A percentile compares a stretch with the other conserved stretches of the same genome.
These are phyloP conservation scores for Elaphurus davidianus DNA, from an alignment of 2,113 vertebrate species.

Conservation along the genomic window DNA sequence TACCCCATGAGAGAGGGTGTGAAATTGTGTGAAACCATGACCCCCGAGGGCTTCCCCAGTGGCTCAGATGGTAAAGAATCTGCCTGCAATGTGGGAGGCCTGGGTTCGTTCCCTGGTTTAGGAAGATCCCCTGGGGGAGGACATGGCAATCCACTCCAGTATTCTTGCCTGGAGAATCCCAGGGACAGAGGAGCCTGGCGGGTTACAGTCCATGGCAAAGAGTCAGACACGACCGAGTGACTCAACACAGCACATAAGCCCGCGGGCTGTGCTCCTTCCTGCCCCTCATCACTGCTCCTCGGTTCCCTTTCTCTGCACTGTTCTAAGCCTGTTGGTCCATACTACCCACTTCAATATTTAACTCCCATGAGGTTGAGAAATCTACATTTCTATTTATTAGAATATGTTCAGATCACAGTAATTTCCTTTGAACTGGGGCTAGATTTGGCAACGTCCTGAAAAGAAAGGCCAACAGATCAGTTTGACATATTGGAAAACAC, in stretches of 20 bases:
- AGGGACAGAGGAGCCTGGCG: background rate
- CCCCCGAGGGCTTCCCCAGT: background rate
- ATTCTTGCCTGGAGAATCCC: background rate
- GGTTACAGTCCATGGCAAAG: background rate
- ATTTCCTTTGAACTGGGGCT: background rate
- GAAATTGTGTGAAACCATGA: background rate
- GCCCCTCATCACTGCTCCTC: rapidly evolving
- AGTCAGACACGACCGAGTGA: background rate
- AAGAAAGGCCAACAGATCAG: background rate
- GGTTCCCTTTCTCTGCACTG: background rate
- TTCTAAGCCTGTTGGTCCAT: background rate
- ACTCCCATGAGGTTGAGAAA: background rate
- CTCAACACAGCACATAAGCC: background rate
- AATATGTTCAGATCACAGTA: background rate
- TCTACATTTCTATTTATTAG: background rate
- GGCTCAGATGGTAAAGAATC: background rate
- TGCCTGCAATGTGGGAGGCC: background rate
- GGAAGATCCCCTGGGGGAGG: background rate
- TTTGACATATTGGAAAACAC: background rate
- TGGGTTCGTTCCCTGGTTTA: background rate
- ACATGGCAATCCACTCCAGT: background rate
- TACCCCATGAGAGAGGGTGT: background rate
- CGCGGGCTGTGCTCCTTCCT: rapidly evolving
- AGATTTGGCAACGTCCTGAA: background rate
- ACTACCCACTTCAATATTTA: background rate